A percentile compares a stretch with the other conserved stretches of the same genome.
Evolutionary conservation across 2,797 vertebrate species (phyloP).

Genomic region (Tinamus major): DNA sequence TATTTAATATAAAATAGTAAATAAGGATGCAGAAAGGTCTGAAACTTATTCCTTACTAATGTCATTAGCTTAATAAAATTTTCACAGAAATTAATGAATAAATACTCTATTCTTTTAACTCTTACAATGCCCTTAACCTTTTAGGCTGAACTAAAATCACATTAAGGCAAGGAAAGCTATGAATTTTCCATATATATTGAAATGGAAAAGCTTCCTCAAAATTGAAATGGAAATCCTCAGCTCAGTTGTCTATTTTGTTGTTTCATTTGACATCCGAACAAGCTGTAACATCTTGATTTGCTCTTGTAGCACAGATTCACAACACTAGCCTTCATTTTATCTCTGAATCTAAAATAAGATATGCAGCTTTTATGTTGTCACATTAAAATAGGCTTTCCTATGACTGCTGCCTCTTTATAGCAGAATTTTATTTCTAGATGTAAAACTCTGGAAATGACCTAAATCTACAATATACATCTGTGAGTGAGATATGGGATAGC

Average conservation of each 20-base stretch:
- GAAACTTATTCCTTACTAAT: not conserved
- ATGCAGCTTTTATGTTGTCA: conserved; percentile 42
- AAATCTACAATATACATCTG: conserved; percentile 43
- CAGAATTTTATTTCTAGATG: conserved; percentile 46
- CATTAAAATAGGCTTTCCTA: conserved; percentile 52
- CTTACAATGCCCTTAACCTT: not conserved
- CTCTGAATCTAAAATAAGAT: conserved; percentile 46
- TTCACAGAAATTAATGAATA: not conserved
- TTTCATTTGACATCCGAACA: not conserved
- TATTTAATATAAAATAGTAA: not conserved
- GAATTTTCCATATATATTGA: conserved; percentile 18
- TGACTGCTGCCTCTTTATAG: conserved; percentile 23
- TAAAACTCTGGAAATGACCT: conserved; percentile 41
- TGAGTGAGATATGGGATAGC: not conserved
- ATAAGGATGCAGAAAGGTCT: not conserved
- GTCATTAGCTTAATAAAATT: not conserved
- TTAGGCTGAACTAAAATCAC: not conserved
- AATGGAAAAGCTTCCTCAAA: conserved; percentile 21
- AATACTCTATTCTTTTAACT: not conserved
- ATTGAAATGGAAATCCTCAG: conserved; percentile 32
- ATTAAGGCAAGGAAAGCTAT: not conserved
- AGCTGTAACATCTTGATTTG: conserved; percentile 20
- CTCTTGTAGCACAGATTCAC: not conserved
- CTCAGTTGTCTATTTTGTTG: conserved; percentile 19
- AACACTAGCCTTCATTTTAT: conserved; percentile 19